phyloP scores from a whole-genome alignment of 2,888 invertebrate genomes.

The Pherbina coryleti region DNA sequence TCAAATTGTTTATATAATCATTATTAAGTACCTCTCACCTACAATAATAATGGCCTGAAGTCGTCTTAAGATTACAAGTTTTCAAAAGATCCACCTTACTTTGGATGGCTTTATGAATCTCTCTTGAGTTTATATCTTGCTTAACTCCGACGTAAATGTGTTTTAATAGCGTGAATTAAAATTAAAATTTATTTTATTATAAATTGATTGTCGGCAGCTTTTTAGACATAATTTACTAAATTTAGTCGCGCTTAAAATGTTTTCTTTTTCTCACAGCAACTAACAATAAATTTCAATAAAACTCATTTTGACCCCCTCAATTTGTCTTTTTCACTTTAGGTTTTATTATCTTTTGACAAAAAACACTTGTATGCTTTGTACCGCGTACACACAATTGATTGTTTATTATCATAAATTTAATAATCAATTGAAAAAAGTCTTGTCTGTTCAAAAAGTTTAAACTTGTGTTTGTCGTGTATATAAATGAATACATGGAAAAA shows the following conservation, averaged over 20 bases:
- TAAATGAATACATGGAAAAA: not conserved
- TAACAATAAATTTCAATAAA: not conserved
- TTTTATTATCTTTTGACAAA: not conserved
- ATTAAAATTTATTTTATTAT: not conserved
- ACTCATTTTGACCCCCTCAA: not conserved
- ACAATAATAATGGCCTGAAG: too few species aligned
- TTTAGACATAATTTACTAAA: not conserved
- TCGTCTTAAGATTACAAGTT: too few species aligned
- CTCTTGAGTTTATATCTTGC: not conserved
- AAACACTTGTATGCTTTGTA: not conserved
- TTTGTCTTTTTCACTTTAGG: conserved; percentile 6
- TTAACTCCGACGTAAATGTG: not conserved
- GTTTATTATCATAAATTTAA: conserved; percentile 30
- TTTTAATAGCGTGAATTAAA: not conserved
- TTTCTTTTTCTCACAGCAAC: not conserved
- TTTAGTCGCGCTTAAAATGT: not conserved
- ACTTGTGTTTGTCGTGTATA: not conserved
- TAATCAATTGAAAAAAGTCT: not conserved
- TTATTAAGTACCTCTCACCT: too few species aligned
- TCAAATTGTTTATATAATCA: too few species aligned
- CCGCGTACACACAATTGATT: conserved; percentile 10
- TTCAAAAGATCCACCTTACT: too few species aligned
- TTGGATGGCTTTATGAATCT: not conserved
- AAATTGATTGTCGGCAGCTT: not conserved
- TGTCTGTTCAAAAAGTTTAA: not conserved